Evolutionary conservation across 1,140 invertebrate species (phyloP).

Genomic region (Callitettix versicolor): DNA sequence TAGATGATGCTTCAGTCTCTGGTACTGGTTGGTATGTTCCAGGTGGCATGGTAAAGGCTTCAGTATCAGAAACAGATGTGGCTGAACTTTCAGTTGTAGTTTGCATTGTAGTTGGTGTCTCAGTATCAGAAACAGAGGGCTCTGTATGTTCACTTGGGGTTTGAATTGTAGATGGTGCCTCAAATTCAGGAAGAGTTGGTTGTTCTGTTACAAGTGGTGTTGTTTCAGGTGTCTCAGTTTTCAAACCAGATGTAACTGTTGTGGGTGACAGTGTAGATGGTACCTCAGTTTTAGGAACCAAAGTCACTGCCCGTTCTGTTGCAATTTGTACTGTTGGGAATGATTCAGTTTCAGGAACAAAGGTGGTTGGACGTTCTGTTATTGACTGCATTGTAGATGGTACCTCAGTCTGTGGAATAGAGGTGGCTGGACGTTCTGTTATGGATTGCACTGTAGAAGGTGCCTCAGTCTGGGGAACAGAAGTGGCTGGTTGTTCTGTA

Average conservation of each 20-base stretch:
- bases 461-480: too few relatives aligned
- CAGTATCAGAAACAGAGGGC: too few relatives aligned
- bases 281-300: neutral
- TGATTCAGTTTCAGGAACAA: neutral
- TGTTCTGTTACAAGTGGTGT: neutral
- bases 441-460: too few relatives aligned
- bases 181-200: too few relatives aligned
- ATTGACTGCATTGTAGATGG: too few relatives aligned
- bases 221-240: slow-evolving; percentile 1
- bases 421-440: too few relatives aligned
- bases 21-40: slow-evolving; percentile 18
- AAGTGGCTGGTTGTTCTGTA: too few relatives aligned
- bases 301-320: neutral
- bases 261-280: neutral
- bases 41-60: slow-evolving; percentile 30
- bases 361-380: too few relatives aligned
- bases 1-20: neutral
- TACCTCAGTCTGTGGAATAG: too few relatives aligned
- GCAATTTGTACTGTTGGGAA: neutral
- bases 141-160: too few relatives aligned
- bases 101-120: too few relatives aligned
- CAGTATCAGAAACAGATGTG: slow-evolving; percentile 25
- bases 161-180: too few relatives aligned
- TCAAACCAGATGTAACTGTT: neutral
- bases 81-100: neutral